These are phyloP conservation scores for Chrysogorgia sp. DNA, from an alignment of 92 coral and sea anemone genomes.

Conservation along the genomic window DNA sequence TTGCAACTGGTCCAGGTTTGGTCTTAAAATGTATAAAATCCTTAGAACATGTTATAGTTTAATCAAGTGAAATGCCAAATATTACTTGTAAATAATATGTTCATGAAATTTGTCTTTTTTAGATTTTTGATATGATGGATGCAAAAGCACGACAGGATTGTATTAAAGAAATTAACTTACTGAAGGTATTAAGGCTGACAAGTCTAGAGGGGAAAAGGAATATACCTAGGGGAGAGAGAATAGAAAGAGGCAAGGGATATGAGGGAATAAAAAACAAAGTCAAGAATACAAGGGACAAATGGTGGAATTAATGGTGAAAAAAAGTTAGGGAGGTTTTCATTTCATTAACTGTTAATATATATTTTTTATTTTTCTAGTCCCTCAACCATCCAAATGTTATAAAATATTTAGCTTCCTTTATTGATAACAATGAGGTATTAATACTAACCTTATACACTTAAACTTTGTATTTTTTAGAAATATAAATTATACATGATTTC, in stretches of 20 bases:
- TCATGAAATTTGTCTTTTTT: too few species aligned
- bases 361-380: constrained; percentile 51
- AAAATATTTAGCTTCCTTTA: constrained; percentile 91
- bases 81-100: too few species aligned
- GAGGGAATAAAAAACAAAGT: not conserved
- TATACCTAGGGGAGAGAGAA: not conserved
- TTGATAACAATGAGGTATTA: constrained; percentile 92
- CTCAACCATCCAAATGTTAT: constrained; percentile 96
- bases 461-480: not conserved
- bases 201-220: not conserved
- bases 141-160: constrained; percentile 97
- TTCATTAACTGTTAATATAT: too few species aligned
- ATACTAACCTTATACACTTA: not conserved
- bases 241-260: not conserved
- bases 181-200: constrained; percentile 54
- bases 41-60: too few species aligned
- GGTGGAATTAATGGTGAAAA: too few species aligned
- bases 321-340: too few species aligned
- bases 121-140: constrained; percentile 99
- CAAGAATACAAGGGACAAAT: too few species aligned
- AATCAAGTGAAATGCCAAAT: too few species aligned
- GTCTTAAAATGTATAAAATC: too few species aligned
- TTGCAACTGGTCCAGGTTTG: too few species aligned
- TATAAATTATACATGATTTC: not conserved
- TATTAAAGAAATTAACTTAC: constrained; percentile 89